Conservation (phyloP, 2,797 vertebrate genomes). For the Phalloptychus januarius region DNA sequence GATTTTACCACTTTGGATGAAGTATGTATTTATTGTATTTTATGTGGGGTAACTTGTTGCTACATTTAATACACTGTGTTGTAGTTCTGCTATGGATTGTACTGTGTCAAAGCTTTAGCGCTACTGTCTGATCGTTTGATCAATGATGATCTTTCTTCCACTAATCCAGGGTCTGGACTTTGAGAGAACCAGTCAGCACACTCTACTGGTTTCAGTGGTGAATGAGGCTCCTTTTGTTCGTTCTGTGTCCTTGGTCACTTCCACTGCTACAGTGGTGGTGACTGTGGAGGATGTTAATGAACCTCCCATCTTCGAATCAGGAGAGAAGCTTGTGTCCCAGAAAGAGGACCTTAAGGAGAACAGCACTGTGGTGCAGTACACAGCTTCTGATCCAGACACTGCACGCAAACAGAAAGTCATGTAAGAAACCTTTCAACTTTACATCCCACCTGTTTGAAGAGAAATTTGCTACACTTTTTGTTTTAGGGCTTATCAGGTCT, state of each 20-base stretch:
- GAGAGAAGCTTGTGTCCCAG: slow-evolving; percentile 41
- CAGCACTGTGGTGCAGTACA: slow-evolving; percentile 71
- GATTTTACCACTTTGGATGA: too few relatives aligned
- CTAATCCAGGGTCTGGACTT: too few relatives aligned
- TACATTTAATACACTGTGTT: too few relatives aligned
- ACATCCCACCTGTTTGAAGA: too few relatives aligned
- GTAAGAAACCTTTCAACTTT: slow-evolving; percentile 72
- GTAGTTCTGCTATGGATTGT: background rate
- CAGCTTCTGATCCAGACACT: slow-evolving; percentile 86
- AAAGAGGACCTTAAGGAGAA: slow-evolving; percentile 69
- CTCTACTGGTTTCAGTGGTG: slow-evolving; percentile 76
- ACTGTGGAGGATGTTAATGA: slow-evolving; percentile 87
- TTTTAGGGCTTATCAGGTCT: background rate
- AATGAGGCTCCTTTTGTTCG: slow-evolving; percentile 82
- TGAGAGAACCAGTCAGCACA: too few relatives aligned
- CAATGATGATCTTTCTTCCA: too few relatives aligned
- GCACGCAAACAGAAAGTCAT: slow-evolving; percentile 81
- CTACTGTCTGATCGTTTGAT: too few relatives aligned
- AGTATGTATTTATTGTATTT: too few relatives aligned
- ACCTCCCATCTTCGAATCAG: slow-evolving; percentile 79
- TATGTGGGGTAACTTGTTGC: too few relatives aligned
- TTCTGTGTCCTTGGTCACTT: slow-evolving; percentile 49
- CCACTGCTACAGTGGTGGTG: slow-evolving; percentile 86
- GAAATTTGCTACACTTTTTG: background rate
- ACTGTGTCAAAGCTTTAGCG: too few relatives aligned